Evolutionary conservation across 2,888 invertebrate genomes (phyloP), one percentile per base, ranked within the genome.

Genomic region (Dione vanillae): DNA sequence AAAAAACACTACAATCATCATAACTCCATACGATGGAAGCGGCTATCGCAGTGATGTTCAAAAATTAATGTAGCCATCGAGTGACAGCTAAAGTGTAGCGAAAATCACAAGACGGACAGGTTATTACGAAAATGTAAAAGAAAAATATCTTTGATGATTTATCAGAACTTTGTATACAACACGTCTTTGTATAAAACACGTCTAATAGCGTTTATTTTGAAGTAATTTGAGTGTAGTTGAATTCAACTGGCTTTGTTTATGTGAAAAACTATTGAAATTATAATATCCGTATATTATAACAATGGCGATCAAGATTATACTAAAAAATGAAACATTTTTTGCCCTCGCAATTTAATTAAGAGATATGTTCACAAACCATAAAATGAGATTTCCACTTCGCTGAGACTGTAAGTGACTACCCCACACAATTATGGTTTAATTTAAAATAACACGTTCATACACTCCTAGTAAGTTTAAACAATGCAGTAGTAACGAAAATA

Each of bases 1-100:
- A 91, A 91, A 89, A 86, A 82, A 84, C 91, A 91, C 92, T 92
- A 90, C 91, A 92, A 92, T 92, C 92, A 91, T 91, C 87, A 91
- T 92, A 92, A 91, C 78, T 81, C 52, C 69, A 65, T 72, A 77
- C 78, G 79, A 80, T 78, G 85, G 85, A 82, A 83, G 76, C 70
- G 56, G 40, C 43, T 74, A 71, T 76, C 80, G 82, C 81, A 82
- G 79, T 77, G 79, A 77, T 84, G 78, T 82, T 90, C 84, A 88
- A 91, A 90, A 87, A 90, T 91, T 89, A 87, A 90, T 80, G 62
- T 27, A 14, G 14, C 35, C 27, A 27, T 58, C 35, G n/a, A 47
- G 40, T 51, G n/a, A 65, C 37, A 54, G 65, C 16, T 35, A 41
- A 54, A 54, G 43, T 35, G 27, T 12, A 54, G 43, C 10, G 52